Evolutionary conservation across 2,888 invertebrate genomes (phyloP), one percentile per base, ranked within the genome.

Genomic region (Drosophila longiperda): DNA sequence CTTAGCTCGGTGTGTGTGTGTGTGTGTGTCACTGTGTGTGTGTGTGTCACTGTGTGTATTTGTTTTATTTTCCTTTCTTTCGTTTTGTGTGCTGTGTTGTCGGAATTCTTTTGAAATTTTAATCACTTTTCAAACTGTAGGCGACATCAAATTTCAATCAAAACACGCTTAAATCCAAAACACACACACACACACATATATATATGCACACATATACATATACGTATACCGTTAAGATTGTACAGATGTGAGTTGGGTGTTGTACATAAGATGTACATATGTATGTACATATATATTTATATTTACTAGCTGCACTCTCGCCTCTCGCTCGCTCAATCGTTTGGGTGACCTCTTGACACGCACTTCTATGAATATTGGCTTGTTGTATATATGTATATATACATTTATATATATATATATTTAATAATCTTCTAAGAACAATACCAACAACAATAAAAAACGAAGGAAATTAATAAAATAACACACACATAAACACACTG

Each of bases 271-370:
- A 36, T 34, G 53, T 54, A 36, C 36, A 36, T 33, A 20, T 53
- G 33, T 54, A 53, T n/a, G n/a, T n/a, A n/a, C n/a, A n/a, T 15
- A 15, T 20, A n/a, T 54, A 33, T 53, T 53, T 53, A 34, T 54
- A 36, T 54, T 38, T 55, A 54, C 40, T 42, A 40, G 73, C 73
- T 76, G 73, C 78, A 75, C 72, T 75, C 73, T 75, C 73, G 60
- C 73, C 60, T 66, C 80, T 61, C 66, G 58, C 62, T 75, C 55
- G 58, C 45, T 76, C 77, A 75, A 70, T 75, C 71, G 70, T 74
- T 67, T 66, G 65, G 68, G 23, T 76, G 83, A 87, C 82, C 87
- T 87, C 60, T 79, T 82, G 82, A 86, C 83, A 83, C 85, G 80
- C 78, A 66, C 79, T 61, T 64, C 34, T 70, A 53, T 57, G 42